Evolutionary conservation across 2,888 invertebrate genomes (phyloP).

Genomic region (Panorpa germanica): DNA sequence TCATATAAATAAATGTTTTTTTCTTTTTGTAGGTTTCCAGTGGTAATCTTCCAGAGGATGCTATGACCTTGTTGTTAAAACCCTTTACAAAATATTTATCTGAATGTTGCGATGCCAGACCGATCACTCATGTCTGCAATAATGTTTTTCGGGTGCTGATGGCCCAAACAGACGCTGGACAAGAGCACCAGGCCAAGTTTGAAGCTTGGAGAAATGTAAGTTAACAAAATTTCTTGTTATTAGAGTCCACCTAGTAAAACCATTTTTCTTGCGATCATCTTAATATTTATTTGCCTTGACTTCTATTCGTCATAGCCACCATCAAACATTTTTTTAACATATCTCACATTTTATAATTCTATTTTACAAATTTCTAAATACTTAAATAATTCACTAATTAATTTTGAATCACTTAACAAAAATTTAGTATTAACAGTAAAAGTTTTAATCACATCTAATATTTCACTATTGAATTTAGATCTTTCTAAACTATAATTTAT

Average conservation of each 20-base stretch:
- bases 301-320: no score
- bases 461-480: no score
- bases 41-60: constrained; percentile 32
- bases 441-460: no score
- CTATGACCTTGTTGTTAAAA: constrained; percentile 38
- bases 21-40: constrained; percentile 31
- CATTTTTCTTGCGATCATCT: neutral
- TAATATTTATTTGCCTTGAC: no score
- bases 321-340: no score
- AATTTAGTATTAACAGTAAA: no score
- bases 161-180: constrained; percentile 46
- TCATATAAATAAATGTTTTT: constrained; percentile 11
- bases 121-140: constrained; percentile 30
- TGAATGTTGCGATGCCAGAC: constrained; percentile 27
- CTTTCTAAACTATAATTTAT: no score
- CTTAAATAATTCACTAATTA: no score
- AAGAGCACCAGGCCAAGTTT: constrained; percentile 43
- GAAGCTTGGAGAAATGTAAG: constrained; percentile 46
- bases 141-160: constrained; percentile 50
- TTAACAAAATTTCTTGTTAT: constrained; percentile 8
- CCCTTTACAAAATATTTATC: constrained; percentile 48
- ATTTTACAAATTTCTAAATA: no score
- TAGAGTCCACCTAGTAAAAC: neutral
- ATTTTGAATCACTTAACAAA: no score
- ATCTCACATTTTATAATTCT: no score